Conservation (phyloP, 2,113 vertebrate species). For the Kryptolebias marmoratus region DNA sequence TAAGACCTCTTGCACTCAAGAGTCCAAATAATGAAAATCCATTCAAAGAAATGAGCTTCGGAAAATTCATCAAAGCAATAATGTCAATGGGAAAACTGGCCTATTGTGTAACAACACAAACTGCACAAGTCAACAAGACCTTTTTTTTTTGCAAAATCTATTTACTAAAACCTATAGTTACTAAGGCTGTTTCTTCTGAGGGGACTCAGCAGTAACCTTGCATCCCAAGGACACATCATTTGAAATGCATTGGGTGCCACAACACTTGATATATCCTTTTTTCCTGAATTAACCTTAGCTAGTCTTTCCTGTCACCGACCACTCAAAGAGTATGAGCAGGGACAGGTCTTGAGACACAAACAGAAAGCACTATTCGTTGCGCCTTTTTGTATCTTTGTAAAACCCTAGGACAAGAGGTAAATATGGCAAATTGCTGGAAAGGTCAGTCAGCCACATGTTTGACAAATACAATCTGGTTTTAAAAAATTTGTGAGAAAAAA, state of each 20-base stretch:
- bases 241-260: conserved; percentile 81
- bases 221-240: conserved; percentile 79
- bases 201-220: conserved; percentile 70
- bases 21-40: conserved; percentile 21
- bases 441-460: conserved; percentile 40
- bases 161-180: conserved; percentile 51
- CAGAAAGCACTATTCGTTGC: conserved; percentile 8
- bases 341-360: conserved; percentile 59
- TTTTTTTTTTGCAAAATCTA: conserved; percentile 37
- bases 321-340: conserved; percentile 60
- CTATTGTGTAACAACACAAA: conserved; percentile 28
- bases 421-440: conserved; percentile 53
- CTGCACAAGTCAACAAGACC: conserved; percentile 55
- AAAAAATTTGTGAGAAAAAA: conserved; percentile 44
- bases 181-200: conserved; percentile 28
- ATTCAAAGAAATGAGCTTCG: conserved; percentile 33
- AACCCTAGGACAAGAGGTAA: conserved; percentile 27
- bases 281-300: conserved; percentile 72
- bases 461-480: conserved; percentile 63
- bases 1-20: not conserved
- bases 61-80: conserved; percentile 8
- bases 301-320: conserved; percentile 66
- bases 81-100: conserved; percentile 34
- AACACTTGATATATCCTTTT: conserved; percentile 66
- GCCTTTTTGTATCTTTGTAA: conserved; percentile 24